A percentile compares a stretch with the other conserved stretches of the same genome.
These are phyloP conservation scores for Plebejus argus DNA, from an alignment of 2,888 invertebrate species.

Conservation along the genomic window DNA sequence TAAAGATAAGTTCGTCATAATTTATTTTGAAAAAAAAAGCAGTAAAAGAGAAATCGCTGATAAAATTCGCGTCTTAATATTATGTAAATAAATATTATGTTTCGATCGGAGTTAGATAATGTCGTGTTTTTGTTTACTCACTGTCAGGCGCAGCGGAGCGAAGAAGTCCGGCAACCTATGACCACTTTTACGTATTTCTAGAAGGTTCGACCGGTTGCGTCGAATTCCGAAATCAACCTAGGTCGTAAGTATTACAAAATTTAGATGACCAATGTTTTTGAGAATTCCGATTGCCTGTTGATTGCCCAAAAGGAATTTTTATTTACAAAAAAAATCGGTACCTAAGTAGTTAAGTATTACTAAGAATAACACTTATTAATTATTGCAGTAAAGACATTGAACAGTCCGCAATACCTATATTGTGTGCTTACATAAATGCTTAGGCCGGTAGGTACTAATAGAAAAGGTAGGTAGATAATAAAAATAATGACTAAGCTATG, in stretches of 20 bases:
- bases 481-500: too few species aligned
- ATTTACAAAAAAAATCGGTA: background rate
- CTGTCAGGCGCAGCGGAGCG: background rate
- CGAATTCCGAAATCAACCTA: background rate
- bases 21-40: background rate
- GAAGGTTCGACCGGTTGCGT: background rate
- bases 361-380: background rate
- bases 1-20: background rate
- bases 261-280: background rate
- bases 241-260: constrained; percentile 8
- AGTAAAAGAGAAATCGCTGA: constrained; percentile 26
- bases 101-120: constrained; percentile 25
- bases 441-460: too few species aligned
- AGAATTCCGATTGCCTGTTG: background rate
- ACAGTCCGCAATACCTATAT: background rate
- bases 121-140: constrained; percentile 13
- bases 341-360: background rate
- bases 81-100: constrained; percentile 26
- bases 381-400: background rate
- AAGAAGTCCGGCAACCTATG: constrained; percentile 11
- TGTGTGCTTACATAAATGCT: too few species aligned
- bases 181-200: background rate
- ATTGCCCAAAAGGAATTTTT: background rate
- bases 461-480: too few species aligned
- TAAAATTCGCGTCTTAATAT: constrained; percentile 24